Evolutionary conservation across 2,797 vertebrate genomes (phyloP), one percentile per base, ranked within the genome.

Genomic region (Characodon lateralis): DNA sequence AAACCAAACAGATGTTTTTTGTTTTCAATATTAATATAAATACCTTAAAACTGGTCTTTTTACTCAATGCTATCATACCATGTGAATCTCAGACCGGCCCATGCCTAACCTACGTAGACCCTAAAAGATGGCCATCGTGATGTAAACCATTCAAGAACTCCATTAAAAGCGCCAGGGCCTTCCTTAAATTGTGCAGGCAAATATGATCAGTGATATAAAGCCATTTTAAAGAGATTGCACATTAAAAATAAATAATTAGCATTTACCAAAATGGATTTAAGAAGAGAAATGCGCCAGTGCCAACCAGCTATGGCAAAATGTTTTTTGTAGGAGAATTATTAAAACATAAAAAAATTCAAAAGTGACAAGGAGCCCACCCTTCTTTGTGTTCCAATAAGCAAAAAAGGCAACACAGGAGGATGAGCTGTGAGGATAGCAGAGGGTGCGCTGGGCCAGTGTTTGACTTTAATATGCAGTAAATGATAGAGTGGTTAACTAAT

Each of bases 381-480:
- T 87, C 84, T 89, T 91, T 88, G 66, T 82, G 91, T 87, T 85
- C 89, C 89, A 82, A 83, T 76, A 72, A 83, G 85, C 80, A 89
- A 90, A 90, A 41, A 89, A 92, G 87, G 89, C 88, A 85, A 87
- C 77, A 89, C 83, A 89, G 85, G 87, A 91, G 80, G 80, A 89
- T 84, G 88, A 87, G 82, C 77, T 56, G 74, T 87, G 71, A 72
- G 81, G 88, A 78, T 77, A 55, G 85, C 72, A n/a, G 81, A 84
- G 80, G 84, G 70, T 83, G 89, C 83, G 88, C 83, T 84, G 83
- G 84, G 86, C 88, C 88, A 76, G 90, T 89, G 90, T 87, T 87
- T 86, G 85, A 90, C 66, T 84, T 87, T 39, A 61, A 85, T 87
- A 81, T 88, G 83, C 83, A 86, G 71, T 77, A 81, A 84, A 85